These are phyloP conservation scores for Meloidogyne hapla DNA, from an alignment of 1,140 invertebrate species.

Conservation along the genomic window DNA sequence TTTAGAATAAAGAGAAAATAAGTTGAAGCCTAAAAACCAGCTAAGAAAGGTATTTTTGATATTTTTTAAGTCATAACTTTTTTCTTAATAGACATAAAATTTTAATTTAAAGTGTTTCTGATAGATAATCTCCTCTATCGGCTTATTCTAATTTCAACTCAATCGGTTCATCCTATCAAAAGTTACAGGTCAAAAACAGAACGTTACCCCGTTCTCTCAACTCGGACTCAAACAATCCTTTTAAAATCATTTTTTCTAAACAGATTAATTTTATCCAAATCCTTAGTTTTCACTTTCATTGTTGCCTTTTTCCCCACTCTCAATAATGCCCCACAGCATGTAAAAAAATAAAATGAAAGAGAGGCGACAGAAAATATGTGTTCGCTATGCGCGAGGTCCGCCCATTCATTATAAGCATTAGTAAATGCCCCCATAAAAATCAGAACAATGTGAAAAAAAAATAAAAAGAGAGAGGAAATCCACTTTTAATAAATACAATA, in stretches of 20 bases:
- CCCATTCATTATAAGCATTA: background rate
- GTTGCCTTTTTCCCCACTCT: background rate
- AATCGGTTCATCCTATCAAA: too few species aligned
- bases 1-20: background rate
- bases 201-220: too few species aligned
- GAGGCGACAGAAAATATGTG: background rate
- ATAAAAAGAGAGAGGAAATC: background rate
- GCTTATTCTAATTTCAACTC: too few species aligned
- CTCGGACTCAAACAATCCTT: background rate
- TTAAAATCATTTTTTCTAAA: background rate
- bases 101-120: too few species aligned
- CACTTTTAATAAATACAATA: background rate
- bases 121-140: too few species aligned
- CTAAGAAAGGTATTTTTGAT: background rate
- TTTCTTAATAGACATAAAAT: too few species aligned
- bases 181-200: too few species aligned
- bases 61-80: background rate
- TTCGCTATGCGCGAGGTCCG: background rate
- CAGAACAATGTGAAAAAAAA: background rate
- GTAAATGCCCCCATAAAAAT: background rate
- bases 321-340: background rate
- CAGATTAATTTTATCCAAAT: background rate
- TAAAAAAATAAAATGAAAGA: slow-evolving; percentile 4
- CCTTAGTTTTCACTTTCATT: background rate
- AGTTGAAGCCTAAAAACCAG: background rate